Evolutionary conservation across 2,888 invertebrate genomes (phyloP).

Genomic region (Rhingia campestris): DNA sequence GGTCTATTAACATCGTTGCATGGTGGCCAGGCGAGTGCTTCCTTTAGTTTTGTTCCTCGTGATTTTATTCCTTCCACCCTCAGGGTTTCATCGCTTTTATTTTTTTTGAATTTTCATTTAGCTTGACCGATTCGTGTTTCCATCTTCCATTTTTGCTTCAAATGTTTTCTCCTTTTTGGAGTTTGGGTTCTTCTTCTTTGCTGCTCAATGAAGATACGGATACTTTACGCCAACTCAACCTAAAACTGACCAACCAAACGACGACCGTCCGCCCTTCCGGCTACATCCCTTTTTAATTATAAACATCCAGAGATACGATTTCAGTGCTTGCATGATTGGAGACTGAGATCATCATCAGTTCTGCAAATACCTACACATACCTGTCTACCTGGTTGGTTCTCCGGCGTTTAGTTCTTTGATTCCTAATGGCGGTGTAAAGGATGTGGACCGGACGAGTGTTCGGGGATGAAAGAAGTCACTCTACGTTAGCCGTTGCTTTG

Average conservation of each 20-base stretch:
- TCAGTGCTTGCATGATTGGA: constrained; percentile 64
- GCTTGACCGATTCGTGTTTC: constrained; percentile 61
- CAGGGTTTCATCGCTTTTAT: constrained; percentile 43
- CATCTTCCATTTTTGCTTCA: constrained; percentile 54
- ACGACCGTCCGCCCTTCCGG: constrained; percentile 19
- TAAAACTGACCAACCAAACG: constrained; percentile 3
- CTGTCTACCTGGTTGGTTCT: constrained; percentile 54
- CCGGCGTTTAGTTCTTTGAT: constrained; percentile 15
- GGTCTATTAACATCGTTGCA: constrained; percentile 23
- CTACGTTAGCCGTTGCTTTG: constrained; percentile 51
- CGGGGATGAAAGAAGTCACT: constrained; percentile 24
- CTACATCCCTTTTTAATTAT: constrained; percentile 72
- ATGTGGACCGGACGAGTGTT: background rate
- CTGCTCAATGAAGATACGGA: background rate
- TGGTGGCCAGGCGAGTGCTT: constrained; percentile 8
- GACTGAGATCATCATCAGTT: constrained; percentile 69
- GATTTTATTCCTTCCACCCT: constrained; percentile 34
- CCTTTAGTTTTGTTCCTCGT: constrained; percentile 35
- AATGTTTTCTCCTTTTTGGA: constrained; percentile 55
- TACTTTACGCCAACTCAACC: constrained; percentile 2
- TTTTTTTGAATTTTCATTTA: constrained; percentile 24
- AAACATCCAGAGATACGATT: constrained; percentile 68
- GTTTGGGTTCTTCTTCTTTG: constrained; percentile 32
- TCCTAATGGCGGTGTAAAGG: background rate
- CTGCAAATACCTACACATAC: constrained; percentile 51